Evolutionary conservation across 2,113 vertebrate genomes (phyloP).

Genomic region (Forbesichthys agassizii): DNA sequence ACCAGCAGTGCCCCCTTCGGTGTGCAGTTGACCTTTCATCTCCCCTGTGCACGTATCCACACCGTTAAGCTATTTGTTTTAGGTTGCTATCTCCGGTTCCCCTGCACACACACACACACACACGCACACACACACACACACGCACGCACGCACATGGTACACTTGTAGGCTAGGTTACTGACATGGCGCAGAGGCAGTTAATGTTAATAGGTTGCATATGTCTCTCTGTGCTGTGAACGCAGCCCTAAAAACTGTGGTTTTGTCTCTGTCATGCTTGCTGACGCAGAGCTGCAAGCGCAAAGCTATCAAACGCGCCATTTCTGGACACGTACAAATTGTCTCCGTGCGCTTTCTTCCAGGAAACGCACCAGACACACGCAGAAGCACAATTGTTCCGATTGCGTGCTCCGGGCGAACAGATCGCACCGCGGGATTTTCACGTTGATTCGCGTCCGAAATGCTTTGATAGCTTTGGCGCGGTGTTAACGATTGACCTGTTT

Average conservation of each 20-base stretch:
- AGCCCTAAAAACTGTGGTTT: conserved; percentile 59
- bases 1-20: conserved; percentile 17
- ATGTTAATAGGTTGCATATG: conserved; percentile 66
- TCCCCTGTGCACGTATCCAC: conserved; percentile 11
- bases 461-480: conserved; percentile 66
- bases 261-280: conserved; percentile 70
- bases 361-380: neutral
- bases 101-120: conserved; percentile 19
- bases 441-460: conserved; percentile 47
- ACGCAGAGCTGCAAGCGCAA: conserved; percentile 61
- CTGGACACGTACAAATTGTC: conserved; percentile 38
- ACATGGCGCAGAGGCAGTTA: conserved; percentile 58
- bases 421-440: neutral
- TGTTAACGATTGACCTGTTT: conserved; percentile 54
- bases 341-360: conserved; percentile 21
- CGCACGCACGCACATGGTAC: conserved; percentile 38
- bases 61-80: conserved; percentile 30
- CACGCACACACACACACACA: conserved; percentile 9
- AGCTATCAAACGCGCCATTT: conserved; percentile 62
- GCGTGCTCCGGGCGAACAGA: neutral
- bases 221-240: conserved; percentile 63
- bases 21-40: conserved; percentile 18
- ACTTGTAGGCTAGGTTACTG: conserved; percentile 37
- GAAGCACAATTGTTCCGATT: conserved; percentile 23
- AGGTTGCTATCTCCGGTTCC: conserved; percentile 25